phyloP scores from a whole-genome alignment of 2,888 invertebrate species.

The Diaprepes abbreviatus region DNA sequence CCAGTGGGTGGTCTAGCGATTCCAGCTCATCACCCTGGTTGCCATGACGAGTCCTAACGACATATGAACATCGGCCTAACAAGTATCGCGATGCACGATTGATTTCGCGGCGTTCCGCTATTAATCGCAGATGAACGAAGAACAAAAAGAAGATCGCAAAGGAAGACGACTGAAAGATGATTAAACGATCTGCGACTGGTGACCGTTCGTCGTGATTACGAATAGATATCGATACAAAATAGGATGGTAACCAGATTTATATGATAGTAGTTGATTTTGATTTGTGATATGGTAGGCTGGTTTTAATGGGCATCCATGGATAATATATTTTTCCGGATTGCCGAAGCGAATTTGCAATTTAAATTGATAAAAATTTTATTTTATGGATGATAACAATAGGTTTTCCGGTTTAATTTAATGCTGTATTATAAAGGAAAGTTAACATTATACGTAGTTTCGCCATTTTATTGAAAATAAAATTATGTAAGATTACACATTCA shows the following conservation, averaged over 20 bases:
- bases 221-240: slow-evolving; percentile 30
- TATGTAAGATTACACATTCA: too few relatives aligned
- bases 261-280: slow-evolving; percentile 32
- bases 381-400: neutral
- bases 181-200: slow-evolving; percentile 46
- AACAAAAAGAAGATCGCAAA: slow-evolving; percentile 38
- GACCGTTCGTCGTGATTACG: slow-evolving; percentile 33
- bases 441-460: too few relatives aligned
- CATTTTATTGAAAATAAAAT: too few relatives aligned
- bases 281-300: slow-evolving; percentile 31
- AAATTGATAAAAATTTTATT: neutral
- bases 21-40: slow-evolving; percentile 57
- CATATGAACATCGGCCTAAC: slow-evolving; percentile 61
- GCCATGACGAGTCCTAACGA: slow-evolving; percentile 58
- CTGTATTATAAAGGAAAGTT: too few relatives aligned
- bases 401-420: too few relatives aligned
- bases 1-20: slow-evolving; percentile 58
- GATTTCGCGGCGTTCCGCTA: slow-evolving; percentile 56
- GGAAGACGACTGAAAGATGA: slow-evolving; percentile 45
- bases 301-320: slow-evolving; percentile 31
- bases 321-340: slow-evolving; percentile 27
- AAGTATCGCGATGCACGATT: slow-evolving; percentile 62
- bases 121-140: slow-evolving; percentile 47
- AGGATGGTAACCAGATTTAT: slow-evolving; percentile 35
- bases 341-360: slow-evolving; percentile 11